Conservation (phyloP, 2,888 invertebrate genomes). For the Axea sp. region DNA sequence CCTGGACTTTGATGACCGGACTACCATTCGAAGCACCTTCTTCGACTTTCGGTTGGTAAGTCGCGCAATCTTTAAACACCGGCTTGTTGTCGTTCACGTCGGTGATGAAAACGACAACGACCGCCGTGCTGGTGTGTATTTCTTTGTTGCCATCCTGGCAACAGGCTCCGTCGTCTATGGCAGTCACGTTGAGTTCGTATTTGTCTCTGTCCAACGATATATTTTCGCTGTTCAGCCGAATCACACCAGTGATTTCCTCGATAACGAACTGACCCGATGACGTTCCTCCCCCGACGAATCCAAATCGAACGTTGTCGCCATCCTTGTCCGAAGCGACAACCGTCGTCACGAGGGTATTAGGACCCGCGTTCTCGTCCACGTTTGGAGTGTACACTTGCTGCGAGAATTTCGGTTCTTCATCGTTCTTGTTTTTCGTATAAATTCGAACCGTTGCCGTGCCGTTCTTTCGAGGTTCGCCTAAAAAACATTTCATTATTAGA, state of each 20-base stretch:
- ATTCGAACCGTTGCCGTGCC: conserved; percentile 96
- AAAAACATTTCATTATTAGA: too few species aligned
- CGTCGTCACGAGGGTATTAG: conserved; percentile 96
- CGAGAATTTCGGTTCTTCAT: conserved; percentile 97
- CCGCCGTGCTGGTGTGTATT: conserved; percentile 95
- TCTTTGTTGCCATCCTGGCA: conserved; percentile 93
- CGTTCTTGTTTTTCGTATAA: conserved; percentile 98
- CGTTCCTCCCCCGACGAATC: conserved; percentile 93
- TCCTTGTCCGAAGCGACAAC: conserved; percentile 98
- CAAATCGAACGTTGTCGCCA: conserved; percentile 96
- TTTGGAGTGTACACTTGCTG: conserved; percentile 98
- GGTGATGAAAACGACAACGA: conserved; percentile 97
- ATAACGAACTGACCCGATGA: conserved; percentile 96
- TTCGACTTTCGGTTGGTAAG: conserved; percentile 95
- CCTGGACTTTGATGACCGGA: conserved; percentile 95
- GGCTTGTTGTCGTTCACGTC: conserved; percentile 99
- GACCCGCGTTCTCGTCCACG: conserved; percentile 97
- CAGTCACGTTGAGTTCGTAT: conserved; percentile 97
- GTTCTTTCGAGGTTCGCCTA: conserved; percentile 92
- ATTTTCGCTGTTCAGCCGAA: conserved; percentile 91
- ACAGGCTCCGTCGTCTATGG: conserved; percentile 98
- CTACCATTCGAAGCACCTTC: conserved; percentile 97
- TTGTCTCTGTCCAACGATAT: conserved; percentile 95
- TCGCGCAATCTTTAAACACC: conserved; percentile 94
- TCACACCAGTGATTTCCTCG: conserved; percentile 96